phyloP scores from a whole-genome alignment of 2,797 vertebrate species.

The Syndactyla subalaris region DNA sequence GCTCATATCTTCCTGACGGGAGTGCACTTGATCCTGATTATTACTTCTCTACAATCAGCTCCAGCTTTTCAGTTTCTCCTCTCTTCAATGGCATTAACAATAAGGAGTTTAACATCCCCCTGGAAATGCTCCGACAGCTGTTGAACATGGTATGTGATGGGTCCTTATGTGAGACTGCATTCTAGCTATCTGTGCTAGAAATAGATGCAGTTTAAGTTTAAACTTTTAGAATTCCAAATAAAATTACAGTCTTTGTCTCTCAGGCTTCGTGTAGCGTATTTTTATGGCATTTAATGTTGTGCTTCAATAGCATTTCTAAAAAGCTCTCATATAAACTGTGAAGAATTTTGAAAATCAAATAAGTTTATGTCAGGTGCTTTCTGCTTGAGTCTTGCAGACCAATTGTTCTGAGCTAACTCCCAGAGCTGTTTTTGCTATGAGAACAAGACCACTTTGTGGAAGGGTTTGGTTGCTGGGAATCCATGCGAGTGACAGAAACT shows the following conservation, averaged over 20 bases:
- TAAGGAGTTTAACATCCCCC: slow-evolving; percentile 88
- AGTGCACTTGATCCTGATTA: slow-evolving; percentile 91
- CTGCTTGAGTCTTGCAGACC: neutral
- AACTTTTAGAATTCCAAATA: neutral
- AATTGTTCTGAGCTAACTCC: neutral
- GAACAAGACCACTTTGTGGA: neutral
- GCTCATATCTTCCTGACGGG: slow-evolving; percentile 91
- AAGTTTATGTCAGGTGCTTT: neutral
- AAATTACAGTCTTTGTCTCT: neutral
- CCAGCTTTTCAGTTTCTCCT: slow-evolving; percentile 95
- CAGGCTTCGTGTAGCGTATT: neutral
- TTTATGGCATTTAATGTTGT: neutral
- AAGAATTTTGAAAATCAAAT: neutral
- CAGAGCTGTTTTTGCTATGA: neutral
- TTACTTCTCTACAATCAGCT: slow-evolving; percentile 95
- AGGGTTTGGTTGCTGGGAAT: neutral
- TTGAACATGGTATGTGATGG: slow-evolving; percentile 85
- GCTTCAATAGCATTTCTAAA: neutral
- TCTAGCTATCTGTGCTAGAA: neutral
- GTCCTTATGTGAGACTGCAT: neutral
- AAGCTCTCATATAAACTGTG: neutral
- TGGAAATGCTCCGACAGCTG: slow-evolving; percentile 90
- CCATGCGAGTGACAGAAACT: neutral
- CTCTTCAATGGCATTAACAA: slow-evolving; percentile 90
- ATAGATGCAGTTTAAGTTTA: neutral